phyloP scores from a whole-genome alignment of 2,888 invertebrate species.

The Melolontha melolontha region DNA sequence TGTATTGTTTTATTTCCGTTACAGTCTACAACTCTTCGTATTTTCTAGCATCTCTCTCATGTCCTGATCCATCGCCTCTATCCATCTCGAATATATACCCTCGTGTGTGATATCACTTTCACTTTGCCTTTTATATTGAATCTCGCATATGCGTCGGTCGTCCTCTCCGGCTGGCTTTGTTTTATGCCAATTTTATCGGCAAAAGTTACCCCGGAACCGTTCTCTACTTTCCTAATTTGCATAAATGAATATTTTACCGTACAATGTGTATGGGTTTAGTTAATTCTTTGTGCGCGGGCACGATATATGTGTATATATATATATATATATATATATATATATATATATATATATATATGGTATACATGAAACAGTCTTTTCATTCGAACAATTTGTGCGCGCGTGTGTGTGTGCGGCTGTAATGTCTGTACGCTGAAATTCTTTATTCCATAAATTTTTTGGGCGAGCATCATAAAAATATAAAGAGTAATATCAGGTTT shows the following conservation, averaged over 20 bases:
- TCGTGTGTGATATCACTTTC: slow-evolving; percentile 7
- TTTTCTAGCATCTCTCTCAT: not conserved
- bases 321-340: not conserved
- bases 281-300: slow-evolving; percentile 10
- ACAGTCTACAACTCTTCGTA: slow-evolving; percentile 16
- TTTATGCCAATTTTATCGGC: slow-evolving; percentile 27
- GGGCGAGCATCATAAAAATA: not conserved
- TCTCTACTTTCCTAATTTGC: slow-evolving; percentile 5
- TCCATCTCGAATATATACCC: not conserved
- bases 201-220: not conserved
- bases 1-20: slow-evolving; percentile 46
- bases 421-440: not conserved
- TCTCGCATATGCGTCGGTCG: slow-evolving; percentile 9
- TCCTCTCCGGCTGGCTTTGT: slow-evolving; percentile 6
- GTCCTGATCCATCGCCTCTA: slow-evolving; percentile 1
- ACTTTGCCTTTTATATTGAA: slow-evolving; percentile 22
- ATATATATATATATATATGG: not conserved
- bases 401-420: not conserved
- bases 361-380: not conserved
- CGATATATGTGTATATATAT: not conserved
- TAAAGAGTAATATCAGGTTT: slow-evolving; percentile 5
- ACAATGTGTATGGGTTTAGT: slow-evolving; percentile 9
- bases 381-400: not conserved
- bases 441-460: slow-evolving; percentile 4
- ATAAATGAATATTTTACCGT: slow-evolving; percentile 28